These are phyloP conservation scores for Alethe diademata DNA, from an alignment of 2,113 vertebrate genomes.

Conservation along the genomic window DNA sequence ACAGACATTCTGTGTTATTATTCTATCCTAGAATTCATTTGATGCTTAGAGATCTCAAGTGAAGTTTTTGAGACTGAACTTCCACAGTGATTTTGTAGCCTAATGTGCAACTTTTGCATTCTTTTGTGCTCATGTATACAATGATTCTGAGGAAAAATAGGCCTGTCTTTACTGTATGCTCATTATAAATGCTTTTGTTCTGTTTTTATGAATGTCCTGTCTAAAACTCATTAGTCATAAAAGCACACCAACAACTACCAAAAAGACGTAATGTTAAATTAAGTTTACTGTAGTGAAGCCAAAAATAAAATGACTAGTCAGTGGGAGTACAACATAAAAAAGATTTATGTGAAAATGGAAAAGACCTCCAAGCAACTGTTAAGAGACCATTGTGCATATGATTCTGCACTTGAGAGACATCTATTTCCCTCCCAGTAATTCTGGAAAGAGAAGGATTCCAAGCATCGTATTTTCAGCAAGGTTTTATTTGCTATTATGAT, in stretches of 20 bases:
- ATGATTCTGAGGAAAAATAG: conserved; percentile 27
- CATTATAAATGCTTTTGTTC: conserved; percentile 41
- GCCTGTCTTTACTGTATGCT: background rate
- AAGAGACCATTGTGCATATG: background rate
- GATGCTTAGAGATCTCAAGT: background rate
- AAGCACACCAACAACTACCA: conserved; percentile 40
- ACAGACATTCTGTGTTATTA: background rate
- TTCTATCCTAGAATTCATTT: background rate
- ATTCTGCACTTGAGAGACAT: conserved; percentile 36
- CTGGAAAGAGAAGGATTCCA: conserved; percentile 14
- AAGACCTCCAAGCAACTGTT: conserved; percentile 18
- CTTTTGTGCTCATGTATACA: background rate
- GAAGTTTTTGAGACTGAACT: background rate
- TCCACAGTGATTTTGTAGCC: background rate
- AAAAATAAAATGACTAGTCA: conserved; percentile 43
- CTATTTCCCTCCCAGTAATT: conserved; percentile 10
- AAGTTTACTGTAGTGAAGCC: conserved; percentile 56
- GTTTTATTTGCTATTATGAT: conserved; percentile 45
- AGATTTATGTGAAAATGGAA: conserved; percentile 51
- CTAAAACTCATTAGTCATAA: conserved; percentile 55
- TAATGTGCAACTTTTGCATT: background rate
- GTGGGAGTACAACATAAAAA: conserved; percentile 44
- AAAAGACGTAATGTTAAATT: conserved; percentile 19
- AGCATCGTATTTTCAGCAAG: background rate
- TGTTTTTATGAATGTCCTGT: conserved; percentile 47